Percentiles rank a stretch among this genome's conserved stretches.
These are phyloP conservation scores for Blera fallax DNA, from an alignment of 2,888 invertebrate genomes.

Conservation along the genomic window DNA sequence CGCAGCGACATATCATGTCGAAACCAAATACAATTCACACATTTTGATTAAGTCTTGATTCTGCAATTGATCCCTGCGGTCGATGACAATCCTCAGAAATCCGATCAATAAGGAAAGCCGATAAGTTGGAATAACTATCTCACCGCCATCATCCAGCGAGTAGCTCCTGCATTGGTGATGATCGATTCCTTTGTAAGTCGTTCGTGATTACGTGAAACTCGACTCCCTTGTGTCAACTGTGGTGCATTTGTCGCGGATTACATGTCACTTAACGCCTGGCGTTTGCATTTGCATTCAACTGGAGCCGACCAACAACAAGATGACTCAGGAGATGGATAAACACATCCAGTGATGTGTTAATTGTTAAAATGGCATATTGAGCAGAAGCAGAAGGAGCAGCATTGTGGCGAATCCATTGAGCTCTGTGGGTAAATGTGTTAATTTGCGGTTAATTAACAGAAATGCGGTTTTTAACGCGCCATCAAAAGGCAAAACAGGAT, in stretches of 20 bases:
- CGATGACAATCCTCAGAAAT: conserved; percentile 12
- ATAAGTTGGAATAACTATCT: conserved; percentile 11
- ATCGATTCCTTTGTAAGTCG: conserved; percentile 33
- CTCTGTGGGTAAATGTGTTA: conserved; percentile 59
- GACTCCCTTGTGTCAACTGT: conserved; percentile 49
- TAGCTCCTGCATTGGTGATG: conserved; percentile 5
- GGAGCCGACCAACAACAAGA: conserved; percentile 30
- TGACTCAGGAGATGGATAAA: conserved; percentile 45
- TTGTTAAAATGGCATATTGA: conserved; percentile 45
- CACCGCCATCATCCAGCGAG: neutral
- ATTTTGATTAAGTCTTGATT: neutral
- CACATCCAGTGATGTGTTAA: conserved; percentile 51
- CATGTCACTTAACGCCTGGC: conserved; percentile 65
- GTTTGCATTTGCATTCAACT: conserved; percentile 52
- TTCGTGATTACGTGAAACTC: conserved; percentile 34
- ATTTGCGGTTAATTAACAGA: conserved; percentile 70
- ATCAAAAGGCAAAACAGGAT: conserved; percentile 46
- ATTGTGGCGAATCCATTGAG: conserved; percentile 31
- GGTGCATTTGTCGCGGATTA: conserved; percentile 42
- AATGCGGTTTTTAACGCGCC: conserved; percentile 56
- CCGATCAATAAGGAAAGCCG: conserved; percentile 16
- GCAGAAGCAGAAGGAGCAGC: conserved; percentile 31
- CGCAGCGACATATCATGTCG: conserved; percentile 8
- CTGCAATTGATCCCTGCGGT: conserved; percentile 9
- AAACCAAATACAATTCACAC: neutral